Base-by-base conservation (phyloP, 2,113 vertebrate genomes). In the Aspidoscelis tigris region DNA sequence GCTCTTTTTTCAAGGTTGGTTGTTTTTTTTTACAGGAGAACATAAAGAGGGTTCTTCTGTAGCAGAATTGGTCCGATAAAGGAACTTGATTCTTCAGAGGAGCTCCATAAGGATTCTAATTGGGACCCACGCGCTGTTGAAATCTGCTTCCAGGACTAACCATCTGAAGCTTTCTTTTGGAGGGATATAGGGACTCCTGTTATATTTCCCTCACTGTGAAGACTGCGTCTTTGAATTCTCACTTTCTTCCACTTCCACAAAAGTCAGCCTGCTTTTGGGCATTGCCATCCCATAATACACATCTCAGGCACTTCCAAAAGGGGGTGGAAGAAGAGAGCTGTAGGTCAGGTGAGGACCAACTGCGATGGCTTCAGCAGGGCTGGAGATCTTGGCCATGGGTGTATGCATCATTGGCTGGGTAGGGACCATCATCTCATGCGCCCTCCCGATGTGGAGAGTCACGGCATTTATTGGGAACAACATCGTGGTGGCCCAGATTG, bases 391-490 rank as follows among this genome's bases (percentile, higher is more conserved):
- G 79, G 98, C 97, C 65, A 89, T 98, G 7, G 73, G 96, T 88
- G 87, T 98, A 90, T 95, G 96, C 33, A 80, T 98, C 70, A 90
- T 98, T 12, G 97, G 97, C 89, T 97, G 97, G 97, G 93, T 98
- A 79, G 94, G 95, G 0, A 93, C 95, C 71, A 86, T 94, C 21
- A 78, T 98, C 74, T 96, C 96, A 65, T 97, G 97, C 7, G 87
- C 93, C 76, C 89, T 97, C 75, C 97, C 97, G 55, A 88, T 97
- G 94, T 98, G 97, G 97, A 95, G 96, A 73, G 97, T 98, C 93
- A 97, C 97, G 0, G 97, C 97, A 80, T 98, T 98, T 95, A 98
- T 98, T 1, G 98, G 98, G 65, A 98, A 96, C 95, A 98, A 96
- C 97, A 98, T 98, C 43, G 97, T 98, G 85, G 97, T 97, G 9